Evolutionary conservation across 2,797 vertebrate genomes (phyloP), one percentile per base, ranked within the genome.

Genomic region (Gadopsis marmoratus): DNA sequence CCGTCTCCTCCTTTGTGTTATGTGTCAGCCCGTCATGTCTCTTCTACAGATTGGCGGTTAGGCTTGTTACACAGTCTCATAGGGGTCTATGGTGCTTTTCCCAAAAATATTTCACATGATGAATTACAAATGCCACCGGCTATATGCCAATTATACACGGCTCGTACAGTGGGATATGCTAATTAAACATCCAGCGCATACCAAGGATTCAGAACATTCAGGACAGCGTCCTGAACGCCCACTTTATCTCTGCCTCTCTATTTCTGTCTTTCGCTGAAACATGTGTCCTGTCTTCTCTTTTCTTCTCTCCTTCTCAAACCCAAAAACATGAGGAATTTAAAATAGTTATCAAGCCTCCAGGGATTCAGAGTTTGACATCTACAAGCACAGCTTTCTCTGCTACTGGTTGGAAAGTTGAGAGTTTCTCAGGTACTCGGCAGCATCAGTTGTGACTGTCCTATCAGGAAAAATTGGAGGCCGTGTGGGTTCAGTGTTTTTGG

Each of bases 81-180:
- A 65, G 63, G 62, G 71, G 60, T 86, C 79, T 60, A 47, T 59
- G 58, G 76, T 33, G 77, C 71, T 83, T 85, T 79, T 67, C 71
- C 83, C 47, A 23, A 88, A 84, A 91, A 92, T 88, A 88, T 70
- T 78, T 90, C 81, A 69, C 78, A 90, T 56, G 71, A 80, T 61
- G 87, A 53, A 83, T 89, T 89, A 78, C 81, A 90, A 91, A 91
- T 87, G 89, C 86, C 83, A 88, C 78, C 86, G 80, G 82, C 88
- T 68, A 81, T 86, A 88, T 87, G 75, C 86, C 91, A 91, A 86
- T 94, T 93, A 93, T 72, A 81, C 16, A 21, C 50, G 1, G 65
- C 81, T 70, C 4, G 61, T 87, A 87, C 82, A 77, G 77, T 78
- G 65, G 83, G 88, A 89, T 88, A 85, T 86, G 89, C 88, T 87